Evolutionary conservation across 2,888 invertebrate genomes (phyloP).

Genomic region (Dendrolimus houi): DNA sequence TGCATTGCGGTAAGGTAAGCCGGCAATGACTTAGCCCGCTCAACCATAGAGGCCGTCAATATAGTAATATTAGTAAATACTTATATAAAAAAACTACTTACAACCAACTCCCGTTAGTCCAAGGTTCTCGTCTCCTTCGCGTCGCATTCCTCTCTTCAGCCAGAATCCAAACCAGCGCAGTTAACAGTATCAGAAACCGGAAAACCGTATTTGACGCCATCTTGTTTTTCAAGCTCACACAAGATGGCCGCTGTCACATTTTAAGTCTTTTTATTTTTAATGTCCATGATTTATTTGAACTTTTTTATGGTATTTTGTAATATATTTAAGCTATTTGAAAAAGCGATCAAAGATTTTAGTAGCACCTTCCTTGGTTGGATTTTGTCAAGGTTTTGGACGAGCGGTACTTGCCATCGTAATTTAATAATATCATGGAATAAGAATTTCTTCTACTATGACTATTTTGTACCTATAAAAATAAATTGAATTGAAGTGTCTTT

Average conservation of each 20-base stretch:
- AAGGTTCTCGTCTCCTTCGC: conserved; percentile 36
- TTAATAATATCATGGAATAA: no score
- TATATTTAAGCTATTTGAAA: no score
- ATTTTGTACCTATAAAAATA: no score
- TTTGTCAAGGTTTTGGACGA: no score
- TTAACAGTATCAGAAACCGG: conserved; percentile 47
- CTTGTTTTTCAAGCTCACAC: conserved; percentile 17
- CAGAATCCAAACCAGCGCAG: conserved; percentile 51
- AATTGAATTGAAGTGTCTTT: no score
- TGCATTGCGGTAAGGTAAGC: no score
- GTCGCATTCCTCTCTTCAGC: conserved; percentile 30
- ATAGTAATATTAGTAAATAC: background rate
- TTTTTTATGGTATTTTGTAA: background rate
- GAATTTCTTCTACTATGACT: no score
- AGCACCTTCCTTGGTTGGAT: no score
- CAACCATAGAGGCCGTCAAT: no score
- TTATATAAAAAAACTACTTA: conserved; percentile 33
- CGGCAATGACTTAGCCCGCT: no score
- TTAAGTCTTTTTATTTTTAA: conserved; percentile 3
- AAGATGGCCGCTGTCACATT: conserved; percentile 18
- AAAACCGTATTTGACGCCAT: conserved; percentile 56
- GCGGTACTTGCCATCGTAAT: no score
- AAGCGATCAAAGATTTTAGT: no score
- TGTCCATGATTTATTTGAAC: background rate
- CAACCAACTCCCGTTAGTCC: conserved; percentile 69